Evolutionary conservation across 2,888 invertebrate species (phyloP), one percentile per base, ranked within the genome.

Genomic region (Gryllus longicercus): DNA sequence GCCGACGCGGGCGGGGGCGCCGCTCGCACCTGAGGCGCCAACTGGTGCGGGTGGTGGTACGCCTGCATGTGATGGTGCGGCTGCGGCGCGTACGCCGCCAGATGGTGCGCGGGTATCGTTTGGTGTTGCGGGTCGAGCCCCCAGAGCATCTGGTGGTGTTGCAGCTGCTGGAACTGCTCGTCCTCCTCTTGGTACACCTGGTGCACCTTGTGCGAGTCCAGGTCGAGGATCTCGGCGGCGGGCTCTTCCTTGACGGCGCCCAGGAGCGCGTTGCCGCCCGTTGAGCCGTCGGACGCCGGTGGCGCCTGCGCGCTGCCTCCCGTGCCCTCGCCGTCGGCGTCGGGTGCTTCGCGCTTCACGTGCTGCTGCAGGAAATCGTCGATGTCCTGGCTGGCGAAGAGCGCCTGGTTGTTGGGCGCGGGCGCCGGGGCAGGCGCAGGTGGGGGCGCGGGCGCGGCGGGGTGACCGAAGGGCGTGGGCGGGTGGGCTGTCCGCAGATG

Each of bases 201-300:
- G 84, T 92, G 93, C 2, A 96, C 95, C 88, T 96, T 96, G 85
- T 96, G 96, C 1, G 95, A 96, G 86, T 96, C 96, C 82, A 96
- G 88, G 86, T 96, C 96, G 80, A 96, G 89, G 83, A 96, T 94
- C 85, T 96, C 96, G 18, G 93, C 92, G 78, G 93, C 93, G 81
- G 93, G 91, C 84, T 93, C 93, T 50, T 83, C 81, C 11, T 82
- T 83, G 50, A 76, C 75, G 75, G 75, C 16, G 75, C 12, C 75
- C n/a, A 25, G 21, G 18, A 25, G 14, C 74, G 74, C 74, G 80
- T 38, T 51, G 78, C 51, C 38, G 38, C 63, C 77, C 50, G 74
- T 49, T 2, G 75, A 23, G 76, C 75, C 23, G 63, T 25, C 23
- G 38, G 50, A 21, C 74, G n/a, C 75, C 12, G 75, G 18, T 5